Base-by-base conservation (phyloP, 2,113 vertebrate species). In the Colius striatus region DNA sequence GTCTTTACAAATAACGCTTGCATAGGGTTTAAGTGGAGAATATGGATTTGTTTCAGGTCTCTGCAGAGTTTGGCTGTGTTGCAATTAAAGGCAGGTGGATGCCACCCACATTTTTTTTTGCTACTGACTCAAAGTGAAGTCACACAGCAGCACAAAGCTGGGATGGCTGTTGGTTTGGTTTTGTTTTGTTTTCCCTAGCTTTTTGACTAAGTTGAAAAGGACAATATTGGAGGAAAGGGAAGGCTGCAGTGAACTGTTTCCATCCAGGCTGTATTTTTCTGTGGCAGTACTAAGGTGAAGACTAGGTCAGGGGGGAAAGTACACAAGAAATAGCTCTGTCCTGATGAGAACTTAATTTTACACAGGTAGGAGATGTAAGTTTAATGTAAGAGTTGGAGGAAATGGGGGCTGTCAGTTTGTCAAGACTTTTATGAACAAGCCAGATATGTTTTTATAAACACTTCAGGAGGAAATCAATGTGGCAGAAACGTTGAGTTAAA, bases 101-200 rank as follows among this genome's bases (percentile, higher is more conserved):
- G 58, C 67, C 89, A 92, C 71, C 85, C 75, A 79, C 15, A 0
- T 10, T n/a, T 57, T 72, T 63, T 43, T 8, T 70, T 76, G 66
- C 54, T 17, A 65, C 72, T 85, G 92, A 88, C 93, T 80, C 96
- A 12, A 60, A 73, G 18, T 45, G 25, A 85, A 68, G 45, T 60
- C 92, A 87, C 15, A 4, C 13, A 61, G 45, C 30, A 72, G 34
- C 47, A 10, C 66, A 14, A 5, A 27, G 23, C 21, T 22, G 53
- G 16, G 13, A 16, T 23, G 16, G 13, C 16, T 23, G 8, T 62
- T 32, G 17, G 41, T 8, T 21, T 62, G 22, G 14, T 32, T 55
- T 2, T 23, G 9, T 19, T 6, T 53, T 23, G 15, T 4, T 1
- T 5, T 10, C 0, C 26, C 6, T 22, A 1, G 0, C 41, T 62